Percentiles rank a stretch among this genome's conserved stretches.
phyloP scores from a whole-genome alignment of 2,888 invertebrate genomes.

The Macrosiphum euphorbiae region DNA sequence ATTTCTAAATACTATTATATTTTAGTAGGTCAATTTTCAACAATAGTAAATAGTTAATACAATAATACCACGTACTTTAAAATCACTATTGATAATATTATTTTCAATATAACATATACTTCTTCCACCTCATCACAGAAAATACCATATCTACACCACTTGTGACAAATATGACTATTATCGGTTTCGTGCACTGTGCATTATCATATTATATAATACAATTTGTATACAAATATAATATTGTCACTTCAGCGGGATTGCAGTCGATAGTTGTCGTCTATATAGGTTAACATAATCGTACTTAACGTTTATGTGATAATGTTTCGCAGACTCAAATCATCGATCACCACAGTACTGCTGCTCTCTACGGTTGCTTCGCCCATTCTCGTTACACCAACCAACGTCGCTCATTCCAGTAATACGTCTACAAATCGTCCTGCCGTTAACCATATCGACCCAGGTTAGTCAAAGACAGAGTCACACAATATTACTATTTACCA shows the following conservation, averaged over 20 bases:
- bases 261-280: neutral
- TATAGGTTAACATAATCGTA: neutral
- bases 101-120: neutral
- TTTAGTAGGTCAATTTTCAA: neutral
- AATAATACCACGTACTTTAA: neutral
- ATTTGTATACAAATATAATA: neutral
- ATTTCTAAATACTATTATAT: too few relatives aligned
- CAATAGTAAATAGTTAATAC: neutral
- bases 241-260: neutral
- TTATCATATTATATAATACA: neutral
- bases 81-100: neutral
- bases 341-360: neutral
- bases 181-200: neutral
- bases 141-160: neutral
- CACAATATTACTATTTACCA: neutral
- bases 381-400: neutral
- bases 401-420: neutral
- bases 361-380: neutral
- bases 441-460: neutral
- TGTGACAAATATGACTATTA: neutral
- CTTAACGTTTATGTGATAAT: neutral
- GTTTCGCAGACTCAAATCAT: neutral
- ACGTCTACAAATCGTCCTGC: neutral
- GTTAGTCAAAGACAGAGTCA: neutral
- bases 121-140: neutral